Evolutionary conservation across 2,113 vertebrate genomes (phyloP), one percentile per base, ranked within the genome.

Genomic region (Zeus faber): DNA sequence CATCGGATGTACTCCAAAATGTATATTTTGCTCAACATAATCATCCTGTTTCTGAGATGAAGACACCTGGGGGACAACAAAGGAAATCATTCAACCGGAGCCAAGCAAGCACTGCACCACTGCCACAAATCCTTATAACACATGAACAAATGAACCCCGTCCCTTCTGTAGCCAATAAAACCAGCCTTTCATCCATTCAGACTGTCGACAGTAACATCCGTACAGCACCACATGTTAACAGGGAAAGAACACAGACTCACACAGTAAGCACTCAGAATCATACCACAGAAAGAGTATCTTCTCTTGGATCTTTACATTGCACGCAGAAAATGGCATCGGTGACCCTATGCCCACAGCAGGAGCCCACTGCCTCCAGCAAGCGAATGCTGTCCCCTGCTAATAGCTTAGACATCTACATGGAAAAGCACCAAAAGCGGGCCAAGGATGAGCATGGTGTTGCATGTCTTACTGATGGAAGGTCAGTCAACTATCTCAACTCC

Each of bases 371-470:
- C 33, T 97, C 96, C 8, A 99, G 95, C 70, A 99, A 99, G 76
- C 90, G 97, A 50, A 98, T 98, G 96, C 88, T 99, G 43, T 99
- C 97, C 7, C 97, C 97, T 52, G 97, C 97, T 54, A 99, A 98
- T 69, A 99, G 97, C 72, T 88, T 99, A 74, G 97, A 99, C 79
- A 99, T 99, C 65, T 97, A 96, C 75, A 98, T 99, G 97, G 97
- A 99, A 72, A 99, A 99, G 65, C 94, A 98, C 31, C 97, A 99
- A 25, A 99, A 99, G 55, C 90, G 97, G 8, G 94, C 93, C 27
- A 99, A 99, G 76, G 97, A 99, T 72, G 97, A 99, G 65, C 94
- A 91, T 1, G 94, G 97, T 10, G 89, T 91, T 53, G 90, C 90
- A 37, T 97, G 93, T 49, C 31, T 90, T 5, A 83, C 91, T 9